Percentiles rank a stretch among this genome's conserved stretches.
These are phyloP conservation scores for Metacarcinus magister DNA, from an alignment of 2,888 invertebrate genomes.

Conservation along the genomic window DNA sequence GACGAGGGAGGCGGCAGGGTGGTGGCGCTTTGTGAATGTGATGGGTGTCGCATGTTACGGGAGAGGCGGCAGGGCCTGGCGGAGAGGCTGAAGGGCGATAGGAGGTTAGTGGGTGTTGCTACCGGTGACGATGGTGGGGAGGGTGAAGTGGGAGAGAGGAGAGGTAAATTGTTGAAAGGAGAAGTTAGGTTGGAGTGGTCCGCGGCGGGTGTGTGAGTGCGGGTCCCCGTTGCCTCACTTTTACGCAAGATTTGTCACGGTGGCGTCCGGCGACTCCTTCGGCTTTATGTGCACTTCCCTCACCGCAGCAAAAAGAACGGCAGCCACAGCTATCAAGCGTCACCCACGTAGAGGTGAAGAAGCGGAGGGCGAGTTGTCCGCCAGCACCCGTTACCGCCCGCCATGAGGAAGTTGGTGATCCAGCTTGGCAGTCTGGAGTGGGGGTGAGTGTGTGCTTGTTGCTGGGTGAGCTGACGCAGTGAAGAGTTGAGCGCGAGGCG, in stretches of 20 bases:
- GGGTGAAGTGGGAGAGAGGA: neutral
- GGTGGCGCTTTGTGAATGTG: neutral
- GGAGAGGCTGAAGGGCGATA: neutral
- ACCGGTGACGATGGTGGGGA: neutral
- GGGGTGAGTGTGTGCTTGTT: constrained; percentile 60
- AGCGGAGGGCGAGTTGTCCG: neutral
- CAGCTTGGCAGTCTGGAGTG: constrained; percentile 46
- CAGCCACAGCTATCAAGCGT: neutral
- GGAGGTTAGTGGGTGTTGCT: constrained; percentile 26
- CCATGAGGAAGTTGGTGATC: constrained; percentile 63
- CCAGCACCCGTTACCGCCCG: constrained; percentile 27
- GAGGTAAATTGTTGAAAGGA: neutral
- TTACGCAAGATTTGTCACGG: neutral
- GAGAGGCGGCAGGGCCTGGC: neutral
- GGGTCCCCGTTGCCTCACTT: neutral
- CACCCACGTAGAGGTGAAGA: neutral
- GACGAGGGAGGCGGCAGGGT: neutral
- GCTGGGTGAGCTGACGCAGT: neutral
- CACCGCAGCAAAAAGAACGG: constrained; percentile 16
- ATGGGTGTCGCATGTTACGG: neutral
- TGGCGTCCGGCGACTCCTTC: constrained; percentile 8
- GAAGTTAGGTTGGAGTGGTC: neutral
- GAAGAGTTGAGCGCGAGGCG: neutral
- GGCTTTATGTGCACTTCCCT: constrained; percentile 27
- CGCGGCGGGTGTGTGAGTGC: neutral